Evolutionary conservation across 2,888 invertebrate genomes (phyloP).

Genomic region (Agrochola circellaris): DNA sequence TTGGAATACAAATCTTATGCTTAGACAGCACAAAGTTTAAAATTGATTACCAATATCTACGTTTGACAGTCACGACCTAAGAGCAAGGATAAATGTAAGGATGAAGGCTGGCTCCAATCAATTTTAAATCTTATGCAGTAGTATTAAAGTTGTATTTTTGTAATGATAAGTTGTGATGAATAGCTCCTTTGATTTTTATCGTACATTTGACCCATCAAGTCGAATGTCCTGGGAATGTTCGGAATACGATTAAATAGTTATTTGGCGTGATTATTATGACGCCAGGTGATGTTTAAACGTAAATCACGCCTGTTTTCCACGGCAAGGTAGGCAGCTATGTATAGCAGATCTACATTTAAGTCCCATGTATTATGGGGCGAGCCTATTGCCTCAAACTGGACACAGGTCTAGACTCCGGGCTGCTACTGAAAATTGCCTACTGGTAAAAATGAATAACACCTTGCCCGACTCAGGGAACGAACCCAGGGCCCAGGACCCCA

Average conservation of each 20-base stretch:
- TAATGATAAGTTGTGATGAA: constrained; percentile 71
- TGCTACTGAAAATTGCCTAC: neutral
- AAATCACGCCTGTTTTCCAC: too few relatives aligned
- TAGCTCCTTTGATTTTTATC: constrained; percentile 87
- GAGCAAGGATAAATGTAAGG: constrained; percentile 85
- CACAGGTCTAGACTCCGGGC: too few relatives aligned
- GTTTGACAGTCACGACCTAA: constrained; percentile 87
- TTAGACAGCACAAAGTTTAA: constrained; percentile 51
- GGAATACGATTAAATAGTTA: constrained; percentile 82
- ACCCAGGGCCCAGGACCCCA: neutral
- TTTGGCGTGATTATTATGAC: constrained; percentile 72
- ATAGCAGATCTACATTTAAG: too few relatives aligned
- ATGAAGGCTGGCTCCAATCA: constrained; percentile 64
- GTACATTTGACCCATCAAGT: constrained; percentile 87
- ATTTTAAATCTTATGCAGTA: constrained; percentile 68
- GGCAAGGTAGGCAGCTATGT: too few relatives aligned
- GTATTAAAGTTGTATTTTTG: constrained; percentile 67
- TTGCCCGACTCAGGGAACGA: neutral
- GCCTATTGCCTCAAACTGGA: neutral
- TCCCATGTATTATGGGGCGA: neutral
- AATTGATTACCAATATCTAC: constrained; percentile 45
- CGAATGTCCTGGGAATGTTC: constrained; percentile 87
- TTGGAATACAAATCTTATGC: constrained; percentile 59
- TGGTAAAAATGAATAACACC: neutral
- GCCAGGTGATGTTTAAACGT: constrained; percentile 51